Evolutionary conservation across 2,797 vertebrate species (phyloP).

Genomic region (Enteromius anoplus): DNA sequence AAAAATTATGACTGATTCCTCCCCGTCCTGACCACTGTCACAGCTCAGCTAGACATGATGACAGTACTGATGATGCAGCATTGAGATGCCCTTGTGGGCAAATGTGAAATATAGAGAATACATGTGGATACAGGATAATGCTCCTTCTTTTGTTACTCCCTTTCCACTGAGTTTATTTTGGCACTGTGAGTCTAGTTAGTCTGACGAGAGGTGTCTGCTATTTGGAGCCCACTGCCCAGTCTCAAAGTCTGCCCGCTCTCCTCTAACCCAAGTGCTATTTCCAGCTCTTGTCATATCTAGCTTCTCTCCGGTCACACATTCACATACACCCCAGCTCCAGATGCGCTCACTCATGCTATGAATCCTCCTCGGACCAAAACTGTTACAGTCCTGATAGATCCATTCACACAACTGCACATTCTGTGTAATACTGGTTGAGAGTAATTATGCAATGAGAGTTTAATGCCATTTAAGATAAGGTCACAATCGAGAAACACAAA

Average conservation of each 20-base stretch:
- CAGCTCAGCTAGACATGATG: not conserved
- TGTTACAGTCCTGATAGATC: not conserved
- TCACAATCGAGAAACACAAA: not conserved
- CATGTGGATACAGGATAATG: not conserved
- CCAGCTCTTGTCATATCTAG: conserved; percentile 40
- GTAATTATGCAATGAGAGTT: not conserved
- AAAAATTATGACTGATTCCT: not conserved
- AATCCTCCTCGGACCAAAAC: not conserved
- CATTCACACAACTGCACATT: not conserved
- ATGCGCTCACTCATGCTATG: not conserved
- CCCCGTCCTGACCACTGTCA: not conserved
- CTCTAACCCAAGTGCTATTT: conserved; percentile 55
- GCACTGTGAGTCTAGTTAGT: conserved; percentile 9
- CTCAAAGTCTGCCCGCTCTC: conserved; percentile 46
- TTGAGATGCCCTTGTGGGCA: conserved; percentile 16
- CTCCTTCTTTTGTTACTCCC: conserved; percentile 13
- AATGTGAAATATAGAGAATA: conserved; percentile 43
- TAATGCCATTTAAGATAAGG: not conserved
- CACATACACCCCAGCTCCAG: conserved; percentile 5
- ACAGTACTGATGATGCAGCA: conserved; percentile 8
- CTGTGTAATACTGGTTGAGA: not conserved
- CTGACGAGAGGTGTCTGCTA: conserved; percentile 42
- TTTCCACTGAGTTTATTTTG: conserved; percentile 22
- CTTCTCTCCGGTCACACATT: conserved; percentile 31
- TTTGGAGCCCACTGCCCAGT: conserved; percentile 52